Base-by-base conservation (phyloP, 2,888 invertebrate genomes). In the Leucophora obtusa region DNA sequence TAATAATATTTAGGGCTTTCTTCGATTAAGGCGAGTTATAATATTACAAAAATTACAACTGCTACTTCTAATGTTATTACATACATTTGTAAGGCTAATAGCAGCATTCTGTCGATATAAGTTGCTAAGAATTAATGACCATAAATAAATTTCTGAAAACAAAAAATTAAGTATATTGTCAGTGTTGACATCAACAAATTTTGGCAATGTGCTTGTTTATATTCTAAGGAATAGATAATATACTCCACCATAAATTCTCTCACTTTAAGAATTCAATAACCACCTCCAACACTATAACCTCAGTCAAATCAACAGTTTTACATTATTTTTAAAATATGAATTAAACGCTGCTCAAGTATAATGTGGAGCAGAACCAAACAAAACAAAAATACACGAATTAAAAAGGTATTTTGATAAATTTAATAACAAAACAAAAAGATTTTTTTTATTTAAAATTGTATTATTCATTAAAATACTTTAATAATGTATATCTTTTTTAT, bases 1-100 rank as follows among this genome's bases (percentile, higher is more conserved):
- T 73, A 77, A 63, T 47, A 68, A 69, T 60, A 51, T 71, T 28
- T 66, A 66, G 66, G 76, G 59, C 62, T 72, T 71, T 74, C 69
- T 76, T 60, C 50, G 43, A 66, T 79, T 72, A 70, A 69, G 65
- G 59, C 54, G 54, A 65, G 63, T 70, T 65, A 66, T 56, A 62
- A 65, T 51, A 71, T 51, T 54, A 17, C 28, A 28, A 28, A 28
- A 68, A 68, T 47, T 56, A 24, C 51, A 72, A 72, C 53, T 50
- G 56, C 28, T 70, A 70, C 60, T 60, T 15, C 18, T 59, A 59
- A 33, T 18, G 58, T 21, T 70, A 70, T 51, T 70, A 69, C 50
- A 58, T 69, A 50, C 51, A 18, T 18, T 14, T 14, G 21, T 24
- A 54, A 11, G 24, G 8, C 6, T 54, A 21, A 28, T 28, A 24